Evolutionary conservation across 2,888 invertebrate species (phyloP), one percentile per base, ranked within the genome.

Genomic region (Nomada hirtipes): DNA sequence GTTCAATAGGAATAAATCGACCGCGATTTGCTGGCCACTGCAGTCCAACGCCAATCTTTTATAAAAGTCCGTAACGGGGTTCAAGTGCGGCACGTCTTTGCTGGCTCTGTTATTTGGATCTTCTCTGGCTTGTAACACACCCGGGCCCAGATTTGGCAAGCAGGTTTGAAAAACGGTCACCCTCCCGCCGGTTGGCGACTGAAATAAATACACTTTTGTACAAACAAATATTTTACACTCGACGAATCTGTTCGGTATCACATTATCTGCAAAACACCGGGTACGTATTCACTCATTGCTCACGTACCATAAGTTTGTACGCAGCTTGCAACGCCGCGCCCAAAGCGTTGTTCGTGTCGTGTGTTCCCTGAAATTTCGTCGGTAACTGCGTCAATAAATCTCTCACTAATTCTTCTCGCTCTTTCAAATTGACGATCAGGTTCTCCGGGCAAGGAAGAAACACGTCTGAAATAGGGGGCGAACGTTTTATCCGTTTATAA

Each of bases 41-140:
- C 99, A 99, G 93, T 99, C 99, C 67, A 99, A 94, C 0, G 99
- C 98, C 50, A 98, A 94, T 64, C 98, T 97, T 94, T 99, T 99
- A 95, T 98, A 98, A 95, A 99, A 99, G 94, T 99, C 99, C 1
- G 98, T 99, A 2, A 98, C 98, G 0, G 99, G 99, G 94, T 98
- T 98, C 84, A 99, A 94, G 92, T 98, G 97, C 0, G 97, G 96
- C 53, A 97, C 97, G 85, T 98, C 98, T 92, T 97, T 97, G 10
- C 96, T 96, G 52, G 95, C 94, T 61, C 98, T 95, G 86, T 97
- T 96, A 92, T 97, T 97, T 0, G 98, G 97, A 94, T 99, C 98
- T 94, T 99, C 99, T 88, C 96, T 94, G 86, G 86, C 84, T 85
- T 91, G 96, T 89, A 99, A 94, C 4, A 97, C 96, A 64, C 99